Evolutionary conservation across 1,140 invertebrate genomes (phyloP).

Genomic region (Harpegnathos saltator): DNA sequence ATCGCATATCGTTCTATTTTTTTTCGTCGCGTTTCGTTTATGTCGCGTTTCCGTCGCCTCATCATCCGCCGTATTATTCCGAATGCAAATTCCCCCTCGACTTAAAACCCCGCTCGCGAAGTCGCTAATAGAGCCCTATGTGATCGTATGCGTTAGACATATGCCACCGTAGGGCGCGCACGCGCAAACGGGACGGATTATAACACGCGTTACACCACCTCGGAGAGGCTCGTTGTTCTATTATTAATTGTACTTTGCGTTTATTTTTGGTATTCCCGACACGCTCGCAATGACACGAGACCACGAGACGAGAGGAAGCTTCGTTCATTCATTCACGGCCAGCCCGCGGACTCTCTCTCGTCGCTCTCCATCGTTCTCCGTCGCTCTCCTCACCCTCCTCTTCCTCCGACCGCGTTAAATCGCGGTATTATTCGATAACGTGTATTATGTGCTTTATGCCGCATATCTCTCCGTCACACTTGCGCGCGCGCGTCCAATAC

Average conservation of each 20-base stretch:
- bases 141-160: conserved; percentile 16
- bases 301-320: conserved; percentile 16
- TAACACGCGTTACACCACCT: background rate
- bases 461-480: no score
- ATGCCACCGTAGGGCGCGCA: background rate
- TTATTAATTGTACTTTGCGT: conserved; percentile 32
- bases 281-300: conserved; percentile 26
- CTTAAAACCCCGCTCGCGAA: background rate
- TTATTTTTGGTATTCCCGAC: conserved; percentile 27
- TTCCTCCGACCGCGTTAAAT: conserved; percentile 3
- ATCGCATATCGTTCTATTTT: background rate
- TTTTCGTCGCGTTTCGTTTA: background rate
- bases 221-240: conserved; percentile 7
- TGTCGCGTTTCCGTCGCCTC: background rate
- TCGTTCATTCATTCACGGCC: conserved; percentile 39
- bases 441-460: conserved; percentile 24
- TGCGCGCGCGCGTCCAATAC: no score
- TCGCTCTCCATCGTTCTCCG: background rate
- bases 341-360: background rate
- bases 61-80: conserved; percentile 1
- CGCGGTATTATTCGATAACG: conserved; percentile 46
- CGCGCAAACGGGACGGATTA: no score
- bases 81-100: conserved; percentile 32
- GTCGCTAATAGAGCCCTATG: conserved; percentile 34
- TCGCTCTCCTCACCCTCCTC: no score